Evolutionary conservation across 2,797 vertebrate species (phyloP), one percentile per base, ranked within the genome.

Genomic region (Spatula clypeata): DNA sequence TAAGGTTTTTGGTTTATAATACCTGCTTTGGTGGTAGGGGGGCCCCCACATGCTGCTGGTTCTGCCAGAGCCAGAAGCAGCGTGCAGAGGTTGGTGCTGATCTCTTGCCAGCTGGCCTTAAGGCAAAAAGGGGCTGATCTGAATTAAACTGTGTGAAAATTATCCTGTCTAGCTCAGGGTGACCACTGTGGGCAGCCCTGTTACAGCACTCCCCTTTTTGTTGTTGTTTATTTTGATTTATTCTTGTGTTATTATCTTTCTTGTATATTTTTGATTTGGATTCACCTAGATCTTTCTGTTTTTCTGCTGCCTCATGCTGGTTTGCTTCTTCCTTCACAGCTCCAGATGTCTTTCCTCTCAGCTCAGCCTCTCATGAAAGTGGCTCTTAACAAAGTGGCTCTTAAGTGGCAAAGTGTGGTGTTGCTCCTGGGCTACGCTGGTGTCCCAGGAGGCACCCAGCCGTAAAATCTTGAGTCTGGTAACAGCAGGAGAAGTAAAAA

Each of bases 231-330:
- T 23, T 47, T 47, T 47, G 45, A 13, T 47, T 47, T 47, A 47
- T 47, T 47, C 3, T 45, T 65, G 6, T 14, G 4, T 31, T 49
- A 49, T 7, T 24, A 7, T 26, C 36, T 24, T 9, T 14, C 9
- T 1, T 5, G 27, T 31, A 5, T 64, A 5, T 20, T 19, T 79
- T 21, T 4, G 8, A 0, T 45, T 42, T 24, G 29, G 13, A 0
- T 16, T 42, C 29, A 6, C 0, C 2, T 29, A 17, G 90, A 79
- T 82, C 75, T 86, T 20, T 16, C 5, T 2, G 0, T 0, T 42
- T n/a, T 85, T 49, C 55, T 29, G 0, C 15, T 0, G 7, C 4
- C 17, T 54, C 14, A 1, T 9, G 57, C 38, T 0, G 5, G 8
- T 18, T 74, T 3, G 0, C 7, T 54, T 14, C 18, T 20, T 49